Conservation (phyloP, 1,140 invertebrate species). For the Drosophila erecta region DNA sequence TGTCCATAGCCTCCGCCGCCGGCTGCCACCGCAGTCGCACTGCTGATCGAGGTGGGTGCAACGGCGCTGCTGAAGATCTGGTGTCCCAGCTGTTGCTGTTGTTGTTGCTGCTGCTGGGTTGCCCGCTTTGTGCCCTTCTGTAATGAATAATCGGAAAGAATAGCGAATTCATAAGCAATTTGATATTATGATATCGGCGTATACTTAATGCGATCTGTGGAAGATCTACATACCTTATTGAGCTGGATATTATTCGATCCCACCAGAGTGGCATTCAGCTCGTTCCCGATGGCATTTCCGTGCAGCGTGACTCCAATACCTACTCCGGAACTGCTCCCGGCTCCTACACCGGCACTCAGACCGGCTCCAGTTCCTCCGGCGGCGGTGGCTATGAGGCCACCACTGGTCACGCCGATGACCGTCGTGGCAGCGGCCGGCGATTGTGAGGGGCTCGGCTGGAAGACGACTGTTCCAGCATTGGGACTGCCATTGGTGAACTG, state of each 20-base stretch:
- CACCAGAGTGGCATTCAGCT: constrained; percentile 84
- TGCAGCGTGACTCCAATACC: constrained; percentile 34
- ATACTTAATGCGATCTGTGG: neutral
- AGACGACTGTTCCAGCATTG: constrained; percentile 84
- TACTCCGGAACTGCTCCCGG: constrained; percentile 30
- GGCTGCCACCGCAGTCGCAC: constrained; percentile 24
- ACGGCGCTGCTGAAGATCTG: constrained; percentile 75
- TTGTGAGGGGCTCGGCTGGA: constrained; percentile 84
- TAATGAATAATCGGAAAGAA: constrained; percentile 2
- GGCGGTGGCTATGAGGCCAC: constrained; percentile 69
- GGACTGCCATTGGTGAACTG: constrained; percentile 84
- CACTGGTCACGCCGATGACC: constrained; percentile 83
- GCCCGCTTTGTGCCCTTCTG: constrained; percentile 81
- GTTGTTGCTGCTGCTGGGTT: constrained; percentile 59
- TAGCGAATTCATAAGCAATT: too few species aligned
- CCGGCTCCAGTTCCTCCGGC: constrained; percentile 31
- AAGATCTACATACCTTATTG: constrained; percentile 68
- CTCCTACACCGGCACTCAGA: constrained; percentile 10
- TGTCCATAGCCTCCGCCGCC: constrained; percentile 42
- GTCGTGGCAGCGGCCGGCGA: constrained; percentile 83
- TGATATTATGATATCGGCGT: neutral
- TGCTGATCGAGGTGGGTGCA: constrained; percentile 70
- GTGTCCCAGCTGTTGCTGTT: constrained; percentile 64
- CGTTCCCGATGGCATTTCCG: constrained; percentile 78
- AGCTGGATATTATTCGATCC: constrained; percentile 84